These are phyloP conservation scores for Phataginus tetradactyla DNA, from an alignment of 2,797 vertebrate species.

Conservation along the genomic window DNA sequence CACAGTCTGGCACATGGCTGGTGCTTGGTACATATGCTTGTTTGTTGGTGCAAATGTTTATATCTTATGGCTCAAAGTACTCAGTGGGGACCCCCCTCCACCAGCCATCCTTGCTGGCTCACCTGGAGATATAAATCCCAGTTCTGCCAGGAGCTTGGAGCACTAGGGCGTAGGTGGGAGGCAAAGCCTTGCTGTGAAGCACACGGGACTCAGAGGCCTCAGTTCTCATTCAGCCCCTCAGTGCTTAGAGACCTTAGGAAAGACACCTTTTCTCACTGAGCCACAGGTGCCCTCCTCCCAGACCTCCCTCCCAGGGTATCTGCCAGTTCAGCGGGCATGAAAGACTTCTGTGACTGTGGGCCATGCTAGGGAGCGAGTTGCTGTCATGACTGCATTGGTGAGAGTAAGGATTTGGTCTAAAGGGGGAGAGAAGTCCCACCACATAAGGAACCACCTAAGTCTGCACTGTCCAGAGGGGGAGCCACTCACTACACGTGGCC, in stretches of 20 bases:
- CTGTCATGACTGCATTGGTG: no score
- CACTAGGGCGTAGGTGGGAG: neutral
- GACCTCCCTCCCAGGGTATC: neutral
- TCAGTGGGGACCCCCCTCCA: neutral
- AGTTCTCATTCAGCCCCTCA: fast-evolving
- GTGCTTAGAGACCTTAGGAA: neutral
- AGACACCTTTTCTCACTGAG: neutral
- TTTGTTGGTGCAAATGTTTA: neutral
- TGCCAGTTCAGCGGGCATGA: neutral
- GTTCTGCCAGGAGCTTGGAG: neutral
- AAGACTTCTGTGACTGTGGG: neutral
- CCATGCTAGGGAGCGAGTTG: fast-evolving
- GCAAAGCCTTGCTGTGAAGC: neutral
- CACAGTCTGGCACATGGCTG: neutral
- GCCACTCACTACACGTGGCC: neutral
- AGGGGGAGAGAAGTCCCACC: neutral
- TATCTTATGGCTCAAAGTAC: neutral
- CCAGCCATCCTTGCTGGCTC: neutral
- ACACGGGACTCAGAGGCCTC: neutral
- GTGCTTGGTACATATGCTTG: neutral
- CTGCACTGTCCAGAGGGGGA: neutral
- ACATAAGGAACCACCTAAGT: neutral
- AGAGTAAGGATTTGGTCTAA: neutral
- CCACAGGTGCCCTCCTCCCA: no score
- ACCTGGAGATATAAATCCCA: neutral